Percentiles rank a stretch among this genome's conserved stretches.
Evolutionary conservation across 2,888 invertebrate genomes (phyloP).

Genomic region (Harpalus rubripes): DNA sequence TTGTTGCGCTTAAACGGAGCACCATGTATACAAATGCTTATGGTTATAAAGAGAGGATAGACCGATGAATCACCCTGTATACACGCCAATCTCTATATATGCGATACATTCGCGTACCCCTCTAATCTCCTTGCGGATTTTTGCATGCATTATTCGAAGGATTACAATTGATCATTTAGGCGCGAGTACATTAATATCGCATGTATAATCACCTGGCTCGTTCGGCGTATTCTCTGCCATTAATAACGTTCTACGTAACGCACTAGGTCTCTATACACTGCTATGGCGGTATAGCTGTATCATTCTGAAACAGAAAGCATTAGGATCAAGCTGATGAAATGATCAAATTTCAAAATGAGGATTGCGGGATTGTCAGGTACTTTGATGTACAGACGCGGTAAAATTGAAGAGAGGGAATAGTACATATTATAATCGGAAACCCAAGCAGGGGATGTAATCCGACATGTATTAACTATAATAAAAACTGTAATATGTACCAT

Average conservation of each 20-base stretch:
- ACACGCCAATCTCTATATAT: too few relatives aligned
- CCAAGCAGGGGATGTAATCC: too few relatives aligned
- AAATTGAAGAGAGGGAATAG: too few relatives aligned
- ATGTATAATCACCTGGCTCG: neutral
- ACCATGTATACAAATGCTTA: too few relatives aligned
- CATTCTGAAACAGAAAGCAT: constrained; percentile 1
- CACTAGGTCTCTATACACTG: neutral
- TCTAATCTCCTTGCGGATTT: neutral
- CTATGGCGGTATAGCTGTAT: neutral
- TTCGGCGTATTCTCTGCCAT: neutral
- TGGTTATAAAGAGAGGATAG: too few relatives aligned
- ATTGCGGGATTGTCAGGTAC: neutral
- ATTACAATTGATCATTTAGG: neutral
- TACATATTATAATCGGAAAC: too few relatives aligned
- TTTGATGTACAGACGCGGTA: neutral
- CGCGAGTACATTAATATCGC: neutral
- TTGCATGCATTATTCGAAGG: neutral
- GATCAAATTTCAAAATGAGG: constrained; percentile 6
- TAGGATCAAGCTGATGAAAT: neutral
- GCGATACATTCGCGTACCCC: too few relatives aligned
- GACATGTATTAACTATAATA: too few relatives aligned
- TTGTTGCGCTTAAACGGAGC: too few relatives aligned
- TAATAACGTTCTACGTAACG: neutral
- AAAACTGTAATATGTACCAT: too few relatives aligned
- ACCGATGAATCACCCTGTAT: too few relatives aligned